Base-by-base conservation (phyloP, 2,888 invertebrate species). In the Hofmannophila pseudospretella region DNA sequence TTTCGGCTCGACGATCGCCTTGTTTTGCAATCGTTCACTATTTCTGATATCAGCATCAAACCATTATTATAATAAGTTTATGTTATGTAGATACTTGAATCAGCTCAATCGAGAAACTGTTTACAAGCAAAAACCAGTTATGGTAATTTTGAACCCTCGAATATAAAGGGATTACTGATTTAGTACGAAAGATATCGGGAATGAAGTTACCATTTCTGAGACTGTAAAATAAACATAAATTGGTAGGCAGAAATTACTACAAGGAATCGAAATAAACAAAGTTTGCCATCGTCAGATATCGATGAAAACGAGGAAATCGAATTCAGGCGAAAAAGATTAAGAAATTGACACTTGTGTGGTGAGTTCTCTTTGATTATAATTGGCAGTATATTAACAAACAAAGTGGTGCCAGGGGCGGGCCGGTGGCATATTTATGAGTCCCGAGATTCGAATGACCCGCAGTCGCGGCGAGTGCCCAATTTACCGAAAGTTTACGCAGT, bases 351-450 rank as follows among this genome's bases (percentile, higher is more conserved):
- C 56, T 58, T 53, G 65, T 67, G 66, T 66, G 67, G 72, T 71
- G 62, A 74, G 66, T 56, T 54, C 60, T 70, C 69, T 80, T 79
- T 85, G 81, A 76, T 71, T 72, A 67, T 73, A 73, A 77, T 77
- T 76, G 77, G 76, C 75, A 70, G 70, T 76, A 84, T 82, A 76
- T 84, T 80, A 78, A 81, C 75, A 72, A 74, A 75, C 68, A 77
- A 74, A 84, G 77, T 82, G 69, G 73, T 64, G 69, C 67, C 74
- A 66, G 74, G 74, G 80, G 82, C 81, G 70, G 66, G 54, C 62
- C 62, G 75, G 56, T 59, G 81, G 73, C 80, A 80, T 82, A 72
- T 85, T 85, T 84, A 85, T 77, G 82, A 67, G 72, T 67, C 75
- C 73, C 57, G 63, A 56, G 60, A 48, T 55, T 60, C 65, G 60